phyloP scores from a whole-genome alignment of 2,797 vertebrate genomes.

The Hemibagrus guttatus region DNA sequence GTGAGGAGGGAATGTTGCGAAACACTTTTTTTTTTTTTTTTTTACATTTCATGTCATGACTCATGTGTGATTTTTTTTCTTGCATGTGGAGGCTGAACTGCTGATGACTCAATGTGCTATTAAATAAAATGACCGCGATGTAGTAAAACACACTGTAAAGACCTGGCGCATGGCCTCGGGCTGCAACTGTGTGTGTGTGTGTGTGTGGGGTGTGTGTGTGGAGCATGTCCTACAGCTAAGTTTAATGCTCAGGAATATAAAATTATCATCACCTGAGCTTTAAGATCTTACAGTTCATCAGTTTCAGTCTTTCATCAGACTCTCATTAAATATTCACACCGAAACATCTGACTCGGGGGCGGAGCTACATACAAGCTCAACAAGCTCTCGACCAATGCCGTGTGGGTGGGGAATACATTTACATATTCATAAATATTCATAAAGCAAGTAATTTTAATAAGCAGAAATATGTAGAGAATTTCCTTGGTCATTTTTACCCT shows the following conservation, averaged over 20 bases:
- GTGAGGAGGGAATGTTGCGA: not conserved
- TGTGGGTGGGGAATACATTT: not conserved
- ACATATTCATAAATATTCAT: not conserved
- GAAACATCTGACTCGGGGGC: not conserved
- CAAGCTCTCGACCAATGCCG: not conserved
- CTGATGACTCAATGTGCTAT: constrained; percentile 5
- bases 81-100: constrained; percentile 3
- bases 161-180: not conserved
- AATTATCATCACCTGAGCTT: not conserved
- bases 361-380: not conserved
- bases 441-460: not conserved
- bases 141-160: not conserved
- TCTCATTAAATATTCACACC: not conserved
- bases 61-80: not conserved
- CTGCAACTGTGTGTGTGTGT: not conserved
- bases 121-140: not conserved
- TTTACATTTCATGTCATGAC: not conserved
- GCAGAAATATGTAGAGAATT: not conserved
- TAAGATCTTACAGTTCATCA: not conserved
- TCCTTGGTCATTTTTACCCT: not conserved
- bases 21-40: not conserved
- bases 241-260: not conserved
- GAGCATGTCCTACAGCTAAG: not conserved
- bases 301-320: not conserved
- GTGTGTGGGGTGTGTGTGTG: not conserved